phyloP scores from a whole-genome alignment of 1,140 invertebrate species.

The Bicyclus anynana region DNA sequence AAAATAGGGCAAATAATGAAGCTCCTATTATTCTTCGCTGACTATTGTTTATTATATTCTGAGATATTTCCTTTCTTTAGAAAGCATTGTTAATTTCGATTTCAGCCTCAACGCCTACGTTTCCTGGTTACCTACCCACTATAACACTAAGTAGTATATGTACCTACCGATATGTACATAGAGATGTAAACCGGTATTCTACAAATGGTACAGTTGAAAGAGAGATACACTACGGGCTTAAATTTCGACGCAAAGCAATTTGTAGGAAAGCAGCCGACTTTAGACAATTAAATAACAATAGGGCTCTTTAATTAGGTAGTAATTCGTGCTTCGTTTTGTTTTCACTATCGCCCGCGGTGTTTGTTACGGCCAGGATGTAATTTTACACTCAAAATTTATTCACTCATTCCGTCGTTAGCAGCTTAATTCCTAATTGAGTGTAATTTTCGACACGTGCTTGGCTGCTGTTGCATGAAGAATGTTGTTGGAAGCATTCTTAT shows the following conservation, averaged over 20 bases:
- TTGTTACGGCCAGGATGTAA: slow-evolving; percentile 12
- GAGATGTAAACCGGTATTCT: no score
- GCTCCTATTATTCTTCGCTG: not conserved
- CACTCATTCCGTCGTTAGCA: slow-evolving; percentile 12
- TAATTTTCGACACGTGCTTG: slow-evolving; percentile 29
- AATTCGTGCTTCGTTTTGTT: slow-evolving; percentile 37
- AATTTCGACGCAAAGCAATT: not conserved
- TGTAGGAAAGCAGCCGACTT: not conserved
- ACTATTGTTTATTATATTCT: not conserved
- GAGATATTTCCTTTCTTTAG: not conserved
- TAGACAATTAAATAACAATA: slow-evolving; percentile 29
- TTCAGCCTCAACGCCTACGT: not conserved
- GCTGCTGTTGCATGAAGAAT: slow-evolving; percentile 16
- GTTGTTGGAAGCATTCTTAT: not conserved
- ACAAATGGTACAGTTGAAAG: no score
- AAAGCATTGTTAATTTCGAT: not conserved
- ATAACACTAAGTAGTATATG: not conserved
- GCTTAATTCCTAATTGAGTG: slow-evolving; percentile 26
- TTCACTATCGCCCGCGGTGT: slow-evolving; percentile 13
- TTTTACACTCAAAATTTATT: not conserved
- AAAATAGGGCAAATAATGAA: no score
- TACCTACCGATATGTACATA: no score
- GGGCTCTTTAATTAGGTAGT: slow-evolving; percentile 44
- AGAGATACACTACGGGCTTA: not conserved
- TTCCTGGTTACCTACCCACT: not conserved